A percentile compares a stretch with the other conserved stretches of the same genome.
These are phyloP conservation scores for Lasioglossum calceatum DNA, from an alignment of 2,888 invertebrate genomes.

Conservation along the genomic window DNA sequence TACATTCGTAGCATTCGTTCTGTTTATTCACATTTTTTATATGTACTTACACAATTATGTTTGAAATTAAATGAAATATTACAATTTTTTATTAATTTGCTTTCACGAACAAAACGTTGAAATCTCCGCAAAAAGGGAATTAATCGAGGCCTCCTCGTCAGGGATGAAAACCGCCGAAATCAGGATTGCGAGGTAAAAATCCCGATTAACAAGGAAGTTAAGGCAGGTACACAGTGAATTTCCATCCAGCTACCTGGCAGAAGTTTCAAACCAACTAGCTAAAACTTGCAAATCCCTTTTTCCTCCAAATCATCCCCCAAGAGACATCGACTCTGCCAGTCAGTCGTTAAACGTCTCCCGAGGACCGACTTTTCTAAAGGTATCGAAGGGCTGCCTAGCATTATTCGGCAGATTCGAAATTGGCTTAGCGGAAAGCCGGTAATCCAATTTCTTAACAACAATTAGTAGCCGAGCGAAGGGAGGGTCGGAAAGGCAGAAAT, in stretches of 20 bases:
- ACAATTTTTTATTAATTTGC: no score
- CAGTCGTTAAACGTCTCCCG: conserved; percentile 5
- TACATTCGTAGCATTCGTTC: no score
- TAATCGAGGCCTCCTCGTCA: background rate
- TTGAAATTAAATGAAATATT: no score
- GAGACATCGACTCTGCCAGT: conserved; percentile 16
- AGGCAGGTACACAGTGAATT: background rate
- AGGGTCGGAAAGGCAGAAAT: conserved; percentile 8
- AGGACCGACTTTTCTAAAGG: background rate
- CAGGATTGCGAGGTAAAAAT: background rate
- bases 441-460: conserved; percentile 78
- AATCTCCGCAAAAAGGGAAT: background rate
- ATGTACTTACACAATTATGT: no score
- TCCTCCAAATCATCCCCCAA: conserved; percentile 13
- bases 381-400: conserved; percentile 1
- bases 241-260: background rate
- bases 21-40: no score
- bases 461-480: conserved; percentile 71
- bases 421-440: conserved; percentile 70
- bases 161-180: background rate
- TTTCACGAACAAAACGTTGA: background rate
- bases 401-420: conserved; percentile 50
- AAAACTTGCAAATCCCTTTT: conserved; percentile 2
- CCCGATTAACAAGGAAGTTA: background rate
- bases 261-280: background rate